phyloP scores from a whole-genome alignment of 2,888 invertebrate species.

The Plemyria rubiginata region DNA sequence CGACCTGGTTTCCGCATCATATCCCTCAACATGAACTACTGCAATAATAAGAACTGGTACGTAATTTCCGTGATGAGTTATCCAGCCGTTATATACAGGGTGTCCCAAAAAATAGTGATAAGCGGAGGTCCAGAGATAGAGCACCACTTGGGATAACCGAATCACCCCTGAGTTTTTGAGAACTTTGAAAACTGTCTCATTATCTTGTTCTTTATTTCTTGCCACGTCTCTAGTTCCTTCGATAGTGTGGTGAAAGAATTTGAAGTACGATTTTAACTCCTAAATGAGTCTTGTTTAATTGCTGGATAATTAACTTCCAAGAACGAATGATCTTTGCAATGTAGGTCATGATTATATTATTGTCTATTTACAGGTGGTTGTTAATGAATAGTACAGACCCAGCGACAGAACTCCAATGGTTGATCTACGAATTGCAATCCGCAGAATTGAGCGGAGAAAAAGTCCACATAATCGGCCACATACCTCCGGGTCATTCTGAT shows the following conservation, averaged over 20 bases:
- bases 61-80: neutral
- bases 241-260: too few relatives aligned
- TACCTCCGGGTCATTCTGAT: conserved; percentile 97
- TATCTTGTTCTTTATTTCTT: too few relatives aligned
- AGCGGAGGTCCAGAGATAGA: too few relatives aligned
- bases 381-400: conserved; percentile 98
- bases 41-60: conserved; percentile 97
- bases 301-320: conserved; percentile 11
- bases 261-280: too few relatives aligned
- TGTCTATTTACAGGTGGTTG: conserved; percentile 88
- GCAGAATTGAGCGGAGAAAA: conserved; percentile 97
- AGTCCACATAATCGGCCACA: conserved; percentile 98
- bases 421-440: conserved; percentile 96
- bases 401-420: conserved; percentile 97
- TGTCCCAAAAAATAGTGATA: too few relatives aligned
- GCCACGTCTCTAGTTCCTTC: too few relatives aligned
- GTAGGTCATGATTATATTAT: neutral
- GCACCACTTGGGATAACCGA: too few relatives aligned
- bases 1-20: conserved; percentile 95
- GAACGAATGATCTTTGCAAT: conserved; percentile 8
- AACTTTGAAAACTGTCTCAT: neutral
- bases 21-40: conserved; percentile 98
- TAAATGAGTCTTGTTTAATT: neutral
- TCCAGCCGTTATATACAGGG: neutral
- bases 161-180: too few relatives aligned